These are phyloP conservation scores for Cyprinodon tularosa DNA, from an alignment of 2,113 vertebrate genomes.

Conservation along the genomic window DNA sequence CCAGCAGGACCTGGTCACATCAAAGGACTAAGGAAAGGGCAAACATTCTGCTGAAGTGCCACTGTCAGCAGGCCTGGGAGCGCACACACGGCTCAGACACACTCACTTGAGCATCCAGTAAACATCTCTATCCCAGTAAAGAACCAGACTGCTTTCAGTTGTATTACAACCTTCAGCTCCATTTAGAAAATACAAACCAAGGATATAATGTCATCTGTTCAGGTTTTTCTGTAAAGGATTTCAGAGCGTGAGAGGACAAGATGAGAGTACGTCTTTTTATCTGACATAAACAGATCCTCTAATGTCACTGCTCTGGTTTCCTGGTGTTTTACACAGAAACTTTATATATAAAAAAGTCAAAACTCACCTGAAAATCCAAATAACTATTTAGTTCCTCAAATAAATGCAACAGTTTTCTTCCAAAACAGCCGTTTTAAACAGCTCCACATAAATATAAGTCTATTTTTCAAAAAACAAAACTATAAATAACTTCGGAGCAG, in stretches of 20 bases:
- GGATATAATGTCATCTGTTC: not conserved
- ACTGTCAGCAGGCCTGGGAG: slow-evolving; percentile 75
- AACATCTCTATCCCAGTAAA: slow-evolving; percentile 34
- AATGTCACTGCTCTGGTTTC: not conserved
- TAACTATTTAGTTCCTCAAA: too few relatives aligned
- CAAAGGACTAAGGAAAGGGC: slow-evolving; percentile 84
- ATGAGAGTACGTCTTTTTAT: not conserved
- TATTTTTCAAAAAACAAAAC: too few relatives aligned
- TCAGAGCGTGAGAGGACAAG: not conserved
- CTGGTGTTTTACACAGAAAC: too few relatives aligned
- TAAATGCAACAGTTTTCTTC: too few relatives aligned
- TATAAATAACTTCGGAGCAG: too few relatives aligned
- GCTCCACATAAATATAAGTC: too few relatives aligned
- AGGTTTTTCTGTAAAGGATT: not conserved
- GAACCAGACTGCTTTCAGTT: slow-evolving; percentile 39
- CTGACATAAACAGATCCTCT: not conserved
- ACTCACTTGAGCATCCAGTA: slow-evolving; percentile 42
- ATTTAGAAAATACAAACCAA: not conserved
- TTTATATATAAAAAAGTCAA: too few relatives aligned
- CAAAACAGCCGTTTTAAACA: too few relatives aligned
- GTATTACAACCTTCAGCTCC: slow-evolving; percentile 9
- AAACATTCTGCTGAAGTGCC: slow-evolving; percentile 83
- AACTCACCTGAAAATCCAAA: too few relatives aligned
- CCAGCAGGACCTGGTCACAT: slow-evolving; percentile 83
- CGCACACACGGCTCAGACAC: slow-evolving; percentile 52